Base-by-base conservation (phyloP, 2,888 invertebrate species). In the Macrophya alboannulata region DNA sequence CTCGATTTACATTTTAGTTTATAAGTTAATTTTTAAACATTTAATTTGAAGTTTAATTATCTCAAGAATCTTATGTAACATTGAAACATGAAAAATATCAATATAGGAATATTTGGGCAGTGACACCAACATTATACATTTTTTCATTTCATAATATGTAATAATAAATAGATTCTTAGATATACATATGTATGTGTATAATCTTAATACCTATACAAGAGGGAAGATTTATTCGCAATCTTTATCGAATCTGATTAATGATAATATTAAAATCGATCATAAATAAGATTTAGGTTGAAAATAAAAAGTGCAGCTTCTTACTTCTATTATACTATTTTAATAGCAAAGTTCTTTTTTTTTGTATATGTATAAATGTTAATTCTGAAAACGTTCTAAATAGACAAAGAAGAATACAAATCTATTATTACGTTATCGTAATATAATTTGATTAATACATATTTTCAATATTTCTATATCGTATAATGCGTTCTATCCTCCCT, bases 401-500 rank as follows among this genome's bases (percentile, higher is more conserved):
- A 59, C 59, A 59, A 59, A 59, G 17, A n/a, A n/a, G n/a, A 17
- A 21, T 59, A 21, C 59, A n/a, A 48, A 59, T 68, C 37, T 15
- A 37, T 40, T 68, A 68, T 68, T 40, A 15, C 68, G 17, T 37
- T 40, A 68, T 68, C 31, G 31, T 37, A 6, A 37, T 68, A 31
- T 68, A 37, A 37, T 68, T 68, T 68, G 37, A 37, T 37, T 68
- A 68, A 68, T n/a, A 68, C 31, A 68, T 37, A 31, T 37, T 68
- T 12, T 15, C 68, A 37, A 68, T 40, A 68, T 37, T 68, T 68
- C 8, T 68, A 37, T 68, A 25, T 40, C 9, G 6, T 68, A 31
- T 21, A 9, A 62, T 68, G 68, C 6, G 68, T 68, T 68, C 17
- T 15, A 68, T 37, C 4, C 2, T 68, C 37, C 37, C 31, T 3